Evolutionary conservation across 2,888 invertebrate genomes (phyloP).

Genomic region (Rhodophaea formosa): DNA sequence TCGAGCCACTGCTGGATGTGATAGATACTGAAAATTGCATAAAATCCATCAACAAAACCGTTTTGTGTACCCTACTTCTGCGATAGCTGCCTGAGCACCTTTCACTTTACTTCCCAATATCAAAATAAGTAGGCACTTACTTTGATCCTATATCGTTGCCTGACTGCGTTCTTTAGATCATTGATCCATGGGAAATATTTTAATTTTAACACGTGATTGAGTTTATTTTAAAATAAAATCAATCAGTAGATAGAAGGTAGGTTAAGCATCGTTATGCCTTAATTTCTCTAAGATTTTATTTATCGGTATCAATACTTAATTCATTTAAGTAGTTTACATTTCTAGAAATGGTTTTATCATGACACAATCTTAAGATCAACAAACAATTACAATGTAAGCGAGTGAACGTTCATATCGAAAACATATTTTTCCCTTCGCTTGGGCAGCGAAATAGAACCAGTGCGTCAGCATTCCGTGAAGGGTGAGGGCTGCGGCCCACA

Average conservation of each 20-base stretch:
- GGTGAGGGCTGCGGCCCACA: conserved; percentile 44
- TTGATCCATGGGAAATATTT: neutral
- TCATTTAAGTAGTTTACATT: too few species aligned
- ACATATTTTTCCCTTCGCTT: conserved; percentile 30
- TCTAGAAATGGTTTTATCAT: too few species aligned
- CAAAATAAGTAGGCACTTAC: conserved; percentile 14
- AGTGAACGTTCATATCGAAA: conserved; percentile 20
- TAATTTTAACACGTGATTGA: too few species aligned
- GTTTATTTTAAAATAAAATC: too few species aligned
- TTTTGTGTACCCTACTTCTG: conserved; percentile 48
- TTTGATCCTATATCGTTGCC: neutral
- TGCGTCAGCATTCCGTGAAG: conserved; percentile 50
- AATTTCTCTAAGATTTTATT: too few species aligned
- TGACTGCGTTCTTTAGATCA: neutral
- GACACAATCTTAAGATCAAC: neutral
- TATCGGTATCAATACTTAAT: too few species aligned
- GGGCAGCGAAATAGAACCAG: conserved; percentile 39
- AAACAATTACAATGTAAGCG: neutral
- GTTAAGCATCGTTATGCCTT: too few species aligned
- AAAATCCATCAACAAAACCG: conserved; percentile 77
- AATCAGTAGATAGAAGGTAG: too few species aligned
- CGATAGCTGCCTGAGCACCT: conserved; percentile 13
- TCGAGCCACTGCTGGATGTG: conserved; percentile 67
- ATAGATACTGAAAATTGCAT: conserved; percentile 81
- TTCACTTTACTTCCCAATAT: conserved; percentile 6